A percentile compares a stretch with the other conserved stretches of the same genome.
phyloP scores from a whole-genome alignment of 2,888 invertebrate genomes.

The Sympetrum striolatum region DNA sequence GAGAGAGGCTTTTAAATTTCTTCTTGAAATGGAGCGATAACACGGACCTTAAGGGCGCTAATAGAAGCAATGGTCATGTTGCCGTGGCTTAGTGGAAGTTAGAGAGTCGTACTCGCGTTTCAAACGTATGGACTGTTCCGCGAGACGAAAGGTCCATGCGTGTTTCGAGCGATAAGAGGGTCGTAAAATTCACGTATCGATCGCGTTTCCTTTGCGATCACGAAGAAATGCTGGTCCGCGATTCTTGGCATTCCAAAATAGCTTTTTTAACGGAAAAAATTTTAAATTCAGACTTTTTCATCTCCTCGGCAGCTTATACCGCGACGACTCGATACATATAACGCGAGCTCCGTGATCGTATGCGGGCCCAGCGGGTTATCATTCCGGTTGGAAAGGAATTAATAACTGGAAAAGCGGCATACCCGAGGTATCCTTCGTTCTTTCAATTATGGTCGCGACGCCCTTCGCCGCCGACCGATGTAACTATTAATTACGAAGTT shows the following conservation, averaged over 20 bases:
- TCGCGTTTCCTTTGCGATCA: not conserved
- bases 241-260: not conserved
- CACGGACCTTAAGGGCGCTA: constrained; percentile 13
- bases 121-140: not conserved
- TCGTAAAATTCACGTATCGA: not conserved
- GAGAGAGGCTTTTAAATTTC: constrained; percentile 33
- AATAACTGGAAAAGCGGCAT: not conserved
- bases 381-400: not conserved
- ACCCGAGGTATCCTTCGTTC: not conserved
- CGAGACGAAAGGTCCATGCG: not conserved
- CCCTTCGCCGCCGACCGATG: not conserved
- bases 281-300: not conserved
- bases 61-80: constrained; percentile 37
- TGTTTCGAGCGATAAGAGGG: not conserved
- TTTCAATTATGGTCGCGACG: not conserved
- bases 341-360: not conserved
- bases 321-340: not conserved
- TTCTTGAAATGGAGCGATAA: constrained; percentile 42
- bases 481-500: not conserved
- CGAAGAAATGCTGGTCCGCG: not conserved
- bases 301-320: not conserved
- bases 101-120: not conserved
- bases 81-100: not conserved
- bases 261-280: not conserved
- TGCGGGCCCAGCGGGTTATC: not conserved